Conservation (phyloP, 1,140 invertebrate genomes). For the Nephotettix cincticeps region DNA sequence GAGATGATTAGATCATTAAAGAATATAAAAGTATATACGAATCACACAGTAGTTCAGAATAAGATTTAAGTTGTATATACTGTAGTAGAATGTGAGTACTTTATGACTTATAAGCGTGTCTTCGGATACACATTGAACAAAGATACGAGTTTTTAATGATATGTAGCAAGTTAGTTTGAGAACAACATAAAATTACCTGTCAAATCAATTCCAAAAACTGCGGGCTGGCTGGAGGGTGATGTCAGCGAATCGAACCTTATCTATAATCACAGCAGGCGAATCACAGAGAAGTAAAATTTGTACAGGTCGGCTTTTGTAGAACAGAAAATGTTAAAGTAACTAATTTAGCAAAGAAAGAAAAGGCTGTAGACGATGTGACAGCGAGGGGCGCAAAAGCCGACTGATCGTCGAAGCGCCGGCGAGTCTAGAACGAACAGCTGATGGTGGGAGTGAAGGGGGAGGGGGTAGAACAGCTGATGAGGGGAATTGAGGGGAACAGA, state of each 20-base stretch:
- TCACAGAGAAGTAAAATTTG: slow-evolving; percentile 17
- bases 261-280: slow-evolving; percentile 9
- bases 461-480: neutral
- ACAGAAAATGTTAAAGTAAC: neutral
- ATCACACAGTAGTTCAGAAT: no score
- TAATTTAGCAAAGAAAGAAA: slow-evolving; percentile 15
- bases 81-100: no score
- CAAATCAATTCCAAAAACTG: neutral
- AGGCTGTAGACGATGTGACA: neutral
- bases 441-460: slow-evolving; percentile 22
- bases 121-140: no score
- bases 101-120: no score
- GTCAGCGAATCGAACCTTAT: neutral
- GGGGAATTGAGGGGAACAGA: neutral
- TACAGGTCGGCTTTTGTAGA: neutral
- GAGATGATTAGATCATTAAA: no score
- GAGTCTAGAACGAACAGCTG: slow-evolving; percentile 19
- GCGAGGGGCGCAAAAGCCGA: neutral
- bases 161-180: no score
- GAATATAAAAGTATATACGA: no score
- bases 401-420: neutral
- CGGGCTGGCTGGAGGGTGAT: neutral
- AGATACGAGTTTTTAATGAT: no score
- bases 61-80: no score
- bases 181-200: neutral